phyloP scores from a whole-genome alignment of 1,140 invertebrate species.

The Akabosia matsudoensis region DNA sequence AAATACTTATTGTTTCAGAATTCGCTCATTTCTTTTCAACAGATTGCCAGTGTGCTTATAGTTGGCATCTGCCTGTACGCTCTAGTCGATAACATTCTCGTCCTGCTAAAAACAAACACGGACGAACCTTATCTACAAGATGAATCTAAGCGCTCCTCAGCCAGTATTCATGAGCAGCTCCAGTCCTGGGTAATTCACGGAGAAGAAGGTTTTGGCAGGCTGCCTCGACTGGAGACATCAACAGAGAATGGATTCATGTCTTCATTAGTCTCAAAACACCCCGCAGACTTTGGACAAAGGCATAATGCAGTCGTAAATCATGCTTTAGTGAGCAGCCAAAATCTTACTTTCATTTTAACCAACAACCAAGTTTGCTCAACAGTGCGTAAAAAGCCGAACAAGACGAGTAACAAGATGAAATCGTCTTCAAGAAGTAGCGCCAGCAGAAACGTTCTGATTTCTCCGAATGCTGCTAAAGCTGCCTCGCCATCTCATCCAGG shows the following conservation, averaged over 20 bases:
- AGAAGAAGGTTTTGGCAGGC: neutral
- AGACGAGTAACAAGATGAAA: neutral
- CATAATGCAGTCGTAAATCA: neutral
- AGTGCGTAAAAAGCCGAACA: neutral
- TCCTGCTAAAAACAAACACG: neutral
- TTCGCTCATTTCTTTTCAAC: constrained; percentile 1
- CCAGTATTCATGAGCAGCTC: constrained; percentile 31
- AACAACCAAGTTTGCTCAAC: constrained; percentile 36
- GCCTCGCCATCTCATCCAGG: too few species aligned
- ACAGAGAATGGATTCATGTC: neutral
- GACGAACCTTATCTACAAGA: neutral
- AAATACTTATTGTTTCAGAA: too few species aligned
- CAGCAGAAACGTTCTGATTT: neutral
- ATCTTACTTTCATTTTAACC: constrained; percentile 35
- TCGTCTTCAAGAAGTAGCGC: neutral
- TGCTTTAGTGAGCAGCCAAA: neutral
- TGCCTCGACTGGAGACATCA: neutral
- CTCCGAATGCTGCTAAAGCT: neutral
- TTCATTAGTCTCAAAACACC: neutral
- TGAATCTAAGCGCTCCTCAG: neutral
- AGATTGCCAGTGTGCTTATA: constrained; percentile 41
- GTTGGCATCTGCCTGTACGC: constrained; percentile 37
- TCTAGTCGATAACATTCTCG: constrained; percentile 41
- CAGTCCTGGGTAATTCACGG: constrained; percentile 35
- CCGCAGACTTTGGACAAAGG: neutral